Evolutionary conservation across 2,797 vertebrate genomes (phyloP).

Genomic region (Cossypha heuglini): DNA sequence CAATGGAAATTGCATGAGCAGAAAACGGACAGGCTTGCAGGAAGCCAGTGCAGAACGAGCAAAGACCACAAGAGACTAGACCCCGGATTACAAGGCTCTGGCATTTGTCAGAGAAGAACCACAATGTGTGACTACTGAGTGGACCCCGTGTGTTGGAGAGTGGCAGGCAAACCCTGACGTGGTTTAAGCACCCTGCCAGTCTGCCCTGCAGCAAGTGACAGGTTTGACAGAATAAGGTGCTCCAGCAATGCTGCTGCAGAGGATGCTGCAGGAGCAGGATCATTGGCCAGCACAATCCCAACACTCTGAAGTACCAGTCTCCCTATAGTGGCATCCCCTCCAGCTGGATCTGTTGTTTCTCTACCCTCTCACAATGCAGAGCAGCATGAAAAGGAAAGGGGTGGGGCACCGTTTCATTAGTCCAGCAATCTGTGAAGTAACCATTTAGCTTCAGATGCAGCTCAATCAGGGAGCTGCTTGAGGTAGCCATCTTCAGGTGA

Average conservation of each 20-base stretch:
- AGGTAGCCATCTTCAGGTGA: not conserved
- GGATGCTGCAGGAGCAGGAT: not conserved
- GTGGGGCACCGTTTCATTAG: not conserved
- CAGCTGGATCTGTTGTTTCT: not conserved
- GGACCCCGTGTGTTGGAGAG: not conserved
- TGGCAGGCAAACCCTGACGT: not conserved
- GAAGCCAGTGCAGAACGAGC: not conserved
- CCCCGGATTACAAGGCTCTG: not conserved
- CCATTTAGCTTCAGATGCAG: not conserved
- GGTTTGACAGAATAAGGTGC: not conserved
- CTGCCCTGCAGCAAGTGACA: not conserved
- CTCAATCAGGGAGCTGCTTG: not conserved
- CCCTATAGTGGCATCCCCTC: not conserved
- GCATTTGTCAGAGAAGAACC: not conserved
- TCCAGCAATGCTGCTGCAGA: not conserved
- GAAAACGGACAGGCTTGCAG: not conserved
- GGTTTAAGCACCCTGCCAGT: not conserved
- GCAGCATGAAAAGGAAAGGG: not conserved
- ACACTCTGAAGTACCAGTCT: not conserved
- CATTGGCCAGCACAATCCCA: not conserved
- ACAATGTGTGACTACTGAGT: not conserved
- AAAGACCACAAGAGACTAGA: not conserved
- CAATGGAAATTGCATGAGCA: not conserved
- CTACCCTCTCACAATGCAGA: not conserved
- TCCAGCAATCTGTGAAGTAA: not conserved